Conservation (phyloP, 2,113 vertebrate species). For the Chiloscyllium plagiosum region DNA sequence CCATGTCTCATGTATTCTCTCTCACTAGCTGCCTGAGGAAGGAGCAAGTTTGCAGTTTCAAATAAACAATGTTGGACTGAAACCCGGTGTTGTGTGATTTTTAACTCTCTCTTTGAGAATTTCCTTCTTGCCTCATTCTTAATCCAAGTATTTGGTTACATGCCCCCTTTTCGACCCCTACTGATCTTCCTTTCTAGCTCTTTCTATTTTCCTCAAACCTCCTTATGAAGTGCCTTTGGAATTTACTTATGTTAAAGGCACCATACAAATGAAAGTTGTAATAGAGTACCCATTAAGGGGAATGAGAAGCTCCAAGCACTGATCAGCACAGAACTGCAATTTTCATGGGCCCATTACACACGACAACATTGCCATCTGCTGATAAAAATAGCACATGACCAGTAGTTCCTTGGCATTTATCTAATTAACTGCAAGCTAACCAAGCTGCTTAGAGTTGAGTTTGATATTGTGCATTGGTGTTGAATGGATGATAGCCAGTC, state of each 20-base stretch:
- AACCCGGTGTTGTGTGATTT: neutral
- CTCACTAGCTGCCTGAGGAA: no score
- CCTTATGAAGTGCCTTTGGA: neutral
- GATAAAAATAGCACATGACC: neutral
- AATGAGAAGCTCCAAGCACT: neutral
- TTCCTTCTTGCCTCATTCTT: neutral
- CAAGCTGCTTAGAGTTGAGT: neutral
- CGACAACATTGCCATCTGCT: constrained; percentile 13
- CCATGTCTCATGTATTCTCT: no score
- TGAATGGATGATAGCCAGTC: neutral
- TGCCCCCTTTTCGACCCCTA: neutral
- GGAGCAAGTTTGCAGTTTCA: no score
- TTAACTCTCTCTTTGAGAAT: neutral
- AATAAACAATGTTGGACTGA: no score
- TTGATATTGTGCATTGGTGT: neutral
- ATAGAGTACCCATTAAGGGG: neutral
- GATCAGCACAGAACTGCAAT: neutral
- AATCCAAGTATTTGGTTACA: no score
- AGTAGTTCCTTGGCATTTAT: neutral
- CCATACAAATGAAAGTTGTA: neutral
- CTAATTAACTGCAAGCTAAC: neutral
- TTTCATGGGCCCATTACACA: neutral
- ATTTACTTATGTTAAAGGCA: neutral
- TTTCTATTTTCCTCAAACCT: neutral
- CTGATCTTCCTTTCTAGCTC: neutral